Conservation (phyloP, 2,888 invertebrate genomes). For the Ellobium chinense region DNA sequence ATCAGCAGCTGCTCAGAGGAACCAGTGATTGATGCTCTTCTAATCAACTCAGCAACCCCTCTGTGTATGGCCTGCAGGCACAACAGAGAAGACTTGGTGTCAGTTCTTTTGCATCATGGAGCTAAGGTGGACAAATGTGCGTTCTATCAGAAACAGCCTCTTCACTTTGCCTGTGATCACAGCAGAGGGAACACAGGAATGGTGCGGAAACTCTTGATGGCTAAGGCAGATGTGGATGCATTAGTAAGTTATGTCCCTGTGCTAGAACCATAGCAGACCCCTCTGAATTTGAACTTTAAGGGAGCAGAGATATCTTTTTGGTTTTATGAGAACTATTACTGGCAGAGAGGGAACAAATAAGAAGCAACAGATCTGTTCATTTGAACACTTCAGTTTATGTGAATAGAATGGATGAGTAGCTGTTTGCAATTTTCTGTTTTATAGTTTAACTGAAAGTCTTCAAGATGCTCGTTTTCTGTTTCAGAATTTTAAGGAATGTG, state of each 20-base stretch:
- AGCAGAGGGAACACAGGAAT: constrained; percentile 45
- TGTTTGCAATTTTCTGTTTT: too few relatives aligned
- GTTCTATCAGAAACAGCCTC: constrained; percentile 36
- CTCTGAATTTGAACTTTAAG: too few relatives aligned
- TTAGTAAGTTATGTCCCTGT: too few relatives aligned
- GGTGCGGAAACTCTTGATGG: constrained; percentile 43
- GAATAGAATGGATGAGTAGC: too few relatives aligned
- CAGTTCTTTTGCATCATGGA: constrained; percentile 44
- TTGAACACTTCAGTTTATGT: too few relatives aligned
- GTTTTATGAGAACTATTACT: too few relatives aligned
- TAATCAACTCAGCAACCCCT: constrained; percentile 38
- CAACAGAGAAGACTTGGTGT: constrained; percentile 48
- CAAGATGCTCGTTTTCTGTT: not conserved
- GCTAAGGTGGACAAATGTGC: constrained; percentile 43
- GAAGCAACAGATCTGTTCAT: too few relatives aligned
- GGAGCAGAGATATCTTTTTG: too few relatives aligned
- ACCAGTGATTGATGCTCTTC: not conserved
- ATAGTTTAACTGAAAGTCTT: too few relatives aligned
- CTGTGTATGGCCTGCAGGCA: constrained; percentile 48
- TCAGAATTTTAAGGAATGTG: too few relatives aligned
- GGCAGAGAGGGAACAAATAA: too few relatives aligned
- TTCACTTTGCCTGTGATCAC: constrained; percentile 52
- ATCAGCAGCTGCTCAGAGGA: not conserved
- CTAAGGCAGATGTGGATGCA: constrained; percentile 39
- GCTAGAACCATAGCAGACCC: too few relatives aligned